Evolutionary conservation across 2,797 vertebrate species (phyloP).

Genomic region (Gymnothorax javanicus): DNA sequence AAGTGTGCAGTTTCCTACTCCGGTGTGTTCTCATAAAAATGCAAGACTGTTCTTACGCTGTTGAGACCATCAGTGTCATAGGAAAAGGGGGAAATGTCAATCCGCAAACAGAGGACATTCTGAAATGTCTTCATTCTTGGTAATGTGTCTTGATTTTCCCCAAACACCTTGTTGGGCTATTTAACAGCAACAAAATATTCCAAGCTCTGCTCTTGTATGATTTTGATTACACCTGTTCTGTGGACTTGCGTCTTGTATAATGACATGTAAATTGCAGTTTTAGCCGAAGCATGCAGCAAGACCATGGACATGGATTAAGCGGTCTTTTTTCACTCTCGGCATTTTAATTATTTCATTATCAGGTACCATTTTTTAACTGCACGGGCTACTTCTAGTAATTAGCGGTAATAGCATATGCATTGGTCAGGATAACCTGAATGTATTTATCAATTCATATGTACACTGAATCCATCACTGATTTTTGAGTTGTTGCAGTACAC

Average conservation of each 20-base stretch:
- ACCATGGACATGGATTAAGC: background rate
- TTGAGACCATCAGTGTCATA: no score
- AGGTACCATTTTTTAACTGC: background rate
- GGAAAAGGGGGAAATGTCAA: background rate
- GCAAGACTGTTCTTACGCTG: background rate
- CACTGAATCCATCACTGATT: background rate
- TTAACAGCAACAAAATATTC: background rate
- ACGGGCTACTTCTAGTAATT: background rate
- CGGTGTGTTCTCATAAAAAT: background rate
- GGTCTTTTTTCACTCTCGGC: background rate
- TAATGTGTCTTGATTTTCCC: background rate
- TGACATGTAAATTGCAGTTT: background rate
- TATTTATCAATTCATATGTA: background rate
- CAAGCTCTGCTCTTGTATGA: background rate
- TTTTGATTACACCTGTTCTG: background rate
- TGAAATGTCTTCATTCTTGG: background rate
- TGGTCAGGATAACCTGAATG: background rate
- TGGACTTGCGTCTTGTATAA: background rate
- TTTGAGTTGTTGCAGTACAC: background rate
- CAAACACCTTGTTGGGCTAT: background rate
- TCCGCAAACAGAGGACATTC: background rate
- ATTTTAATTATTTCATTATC: background rate
- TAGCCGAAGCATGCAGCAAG: background rate
- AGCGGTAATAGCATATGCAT: background rate
- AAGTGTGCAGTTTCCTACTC: background rate